Percentiles rank a stretch among this genome's conserved stretches.
These are phyloP conservation scores for Holcopasites calliopsidis DNA, from an alignment of 1,140 invertebrate genomes.

Conservation along the genomic window DNA sequence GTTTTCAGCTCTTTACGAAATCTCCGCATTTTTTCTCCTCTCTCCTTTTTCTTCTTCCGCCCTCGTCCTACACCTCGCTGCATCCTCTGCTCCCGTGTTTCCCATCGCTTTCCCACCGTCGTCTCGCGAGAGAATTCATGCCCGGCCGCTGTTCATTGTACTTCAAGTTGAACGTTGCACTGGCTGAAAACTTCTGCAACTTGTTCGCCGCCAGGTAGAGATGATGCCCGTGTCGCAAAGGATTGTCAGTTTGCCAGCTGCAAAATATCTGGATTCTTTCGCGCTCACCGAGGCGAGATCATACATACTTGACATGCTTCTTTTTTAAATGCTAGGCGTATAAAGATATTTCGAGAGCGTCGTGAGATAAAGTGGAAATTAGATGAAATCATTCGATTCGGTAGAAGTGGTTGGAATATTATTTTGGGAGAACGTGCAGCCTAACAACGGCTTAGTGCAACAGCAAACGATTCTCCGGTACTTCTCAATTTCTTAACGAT, in stretches of 20 bases:
- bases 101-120: not conserved
- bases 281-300: not conserved
- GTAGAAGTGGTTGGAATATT: not conserved
- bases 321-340: too few species aligned
- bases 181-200: slow-evolving; percentile 10
- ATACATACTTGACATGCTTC: not conserved
- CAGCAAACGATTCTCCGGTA: not conserved
- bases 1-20: slow-evolving; percentile 65
- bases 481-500: not conserved
- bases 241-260: not conserved
- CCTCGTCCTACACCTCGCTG: not conserved
- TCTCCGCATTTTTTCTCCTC: slow-evolving; percentile 51
- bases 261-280: not conserved
- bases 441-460: not conserved
- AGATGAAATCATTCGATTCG: not conserved
- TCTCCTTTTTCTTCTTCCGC: not conserved
- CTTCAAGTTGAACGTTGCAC: slow-evolving; percentile 12
- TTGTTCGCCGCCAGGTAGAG: not conserved
- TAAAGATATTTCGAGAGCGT: not conserved
- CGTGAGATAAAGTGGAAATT: not conserved
- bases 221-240: not conserved
- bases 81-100: not conserved
- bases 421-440: not conserved
- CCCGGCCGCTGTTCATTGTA: slow-evolving; percentile 14
- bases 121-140: too few species aligned